These are phyloP conservation scores for Thunnus thynnus DNA, from an alignment of 2,113 vertebrate species.

Conservation along the genomic window DNA sequence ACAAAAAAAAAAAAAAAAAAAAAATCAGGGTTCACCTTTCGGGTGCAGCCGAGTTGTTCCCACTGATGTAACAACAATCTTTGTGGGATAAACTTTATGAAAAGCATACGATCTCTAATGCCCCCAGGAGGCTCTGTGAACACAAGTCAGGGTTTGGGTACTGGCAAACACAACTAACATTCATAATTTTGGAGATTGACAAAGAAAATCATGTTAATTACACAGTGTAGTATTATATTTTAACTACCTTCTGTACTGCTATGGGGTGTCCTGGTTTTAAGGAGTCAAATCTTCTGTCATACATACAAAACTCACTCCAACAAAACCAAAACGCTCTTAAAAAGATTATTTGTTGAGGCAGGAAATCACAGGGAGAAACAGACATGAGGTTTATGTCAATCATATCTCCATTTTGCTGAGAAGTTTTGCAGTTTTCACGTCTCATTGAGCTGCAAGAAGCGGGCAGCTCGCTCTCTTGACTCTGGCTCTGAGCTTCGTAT, in stretches of 20 bases:
- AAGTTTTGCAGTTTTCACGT: conserved; percentile 30
- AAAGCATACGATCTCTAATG: conserved; percentile 18
- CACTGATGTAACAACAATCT: not conserved
- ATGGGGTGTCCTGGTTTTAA: conserved; percentile 26
- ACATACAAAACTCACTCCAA: conserved; percentile 48
- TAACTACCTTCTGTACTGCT: conserved; percentile 39
- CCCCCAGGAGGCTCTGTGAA: conserved; percentile 25
- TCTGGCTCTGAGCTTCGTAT: not conserved
- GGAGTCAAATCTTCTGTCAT: conserved; percentile 26
- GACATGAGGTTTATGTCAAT: conserved; percentile 34
- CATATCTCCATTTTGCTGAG: not conserved
- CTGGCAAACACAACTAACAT: conserved; percentile 62
- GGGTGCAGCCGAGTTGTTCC: conserved; percentile 1
- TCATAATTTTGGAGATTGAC: conserved; percentile 35
- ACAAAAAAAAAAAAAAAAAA: not conserved
- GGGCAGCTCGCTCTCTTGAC: conserved; percentile 20
- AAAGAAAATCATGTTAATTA: conserved; percentile 63
- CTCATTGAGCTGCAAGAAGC: conserved; percentile 20
- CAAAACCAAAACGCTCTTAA: conserved; percentile 51
- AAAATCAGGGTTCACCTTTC: not conserved
- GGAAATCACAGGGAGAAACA: conserved; percentile 40
- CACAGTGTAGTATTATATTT: conserved; percentile 53
- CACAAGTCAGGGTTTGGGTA: conserved; percentile 11
- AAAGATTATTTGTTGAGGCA: conserved; percentile 45
- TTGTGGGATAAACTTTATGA: not conserved